Conservation (phyloP, 2,888 invertebrate species). For the Ophion costatus region DNA sequence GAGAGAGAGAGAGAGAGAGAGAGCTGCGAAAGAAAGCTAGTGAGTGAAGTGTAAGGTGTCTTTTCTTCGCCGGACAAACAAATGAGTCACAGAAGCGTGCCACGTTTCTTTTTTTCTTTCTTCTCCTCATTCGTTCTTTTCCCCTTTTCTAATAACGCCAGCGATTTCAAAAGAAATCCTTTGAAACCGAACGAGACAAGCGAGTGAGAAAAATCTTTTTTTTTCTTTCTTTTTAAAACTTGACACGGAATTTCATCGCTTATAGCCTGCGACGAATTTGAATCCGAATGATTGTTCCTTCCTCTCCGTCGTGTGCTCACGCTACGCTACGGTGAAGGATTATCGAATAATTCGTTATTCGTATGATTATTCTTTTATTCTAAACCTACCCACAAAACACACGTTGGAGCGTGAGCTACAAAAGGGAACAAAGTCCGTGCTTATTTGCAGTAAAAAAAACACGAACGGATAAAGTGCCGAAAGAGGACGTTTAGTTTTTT, state of each 20-base stretch:
- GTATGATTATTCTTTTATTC: too few relatives aligned
- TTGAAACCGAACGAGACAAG: too few relatives aligned
- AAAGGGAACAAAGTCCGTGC: too few relatives aligned
- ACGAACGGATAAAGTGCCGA: too few relatives aligned
- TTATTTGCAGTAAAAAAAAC: too few relatives aligned
- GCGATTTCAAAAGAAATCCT: background rate
- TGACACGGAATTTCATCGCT: constrained; percentile 7
- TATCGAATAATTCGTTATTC: constrained; percentile 8
- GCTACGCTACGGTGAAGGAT: constrained; percentile 22
- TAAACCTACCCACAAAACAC: too few relatives aligned
- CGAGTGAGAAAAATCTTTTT: background rate
- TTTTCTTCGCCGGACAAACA: constrained; percentile 26
- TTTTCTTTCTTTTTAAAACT: constrained; percentile 5
- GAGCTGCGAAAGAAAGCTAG: too few relatives aligned
- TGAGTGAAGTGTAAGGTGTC: background rate
- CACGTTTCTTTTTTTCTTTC: constrained; percentile 10
- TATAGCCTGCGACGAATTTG: constrained; percentile 33
- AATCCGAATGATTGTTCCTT: constrained; percentile 39
- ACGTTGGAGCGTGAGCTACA: too few relatives aligned
- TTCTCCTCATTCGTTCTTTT: constrained; percentile 16
- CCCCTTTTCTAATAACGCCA: background rate
- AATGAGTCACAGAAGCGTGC: constrained; percentile 53
- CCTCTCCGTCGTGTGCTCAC: background rate
- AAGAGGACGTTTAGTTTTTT: too few relatives aligned
- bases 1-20: constrained; percentile 2